Evolutionary conservation across 2,888 invertebrate genomes (phyloP).

Genomic region (Drosophila tripunctata): DNA sequence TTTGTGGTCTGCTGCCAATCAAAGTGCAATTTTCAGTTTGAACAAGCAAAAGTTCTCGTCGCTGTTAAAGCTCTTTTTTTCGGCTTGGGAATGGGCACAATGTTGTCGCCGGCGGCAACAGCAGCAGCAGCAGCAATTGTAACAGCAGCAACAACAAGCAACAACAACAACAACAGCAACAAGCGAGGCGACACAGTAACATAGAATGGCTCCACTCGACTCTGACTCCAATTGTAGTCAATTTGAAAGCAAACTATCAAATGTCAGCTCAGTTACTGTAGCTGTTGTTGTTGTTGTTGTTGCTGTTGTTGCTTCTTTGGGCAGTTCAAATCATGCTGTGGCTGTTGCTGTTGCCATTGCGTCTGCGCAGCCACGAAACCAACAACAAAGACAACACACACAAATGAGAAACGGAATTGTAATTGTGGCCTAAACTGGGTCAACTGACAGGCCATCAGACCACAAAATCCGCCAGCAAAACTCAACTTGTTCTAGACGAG

Average conservation of each 20-base stretch:
- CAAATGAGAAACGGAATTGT: constrained; percentile 64
- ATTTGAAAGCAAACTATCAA: constrained; percentile 80
- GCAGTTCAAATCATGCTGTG: constrained; percentile 57
- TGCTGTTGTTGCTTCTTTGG: constrained; percentile 58
- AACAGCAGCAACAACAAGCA: constrained; percentile 28
- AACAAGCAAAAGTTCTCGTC: constrained; percentile 52
- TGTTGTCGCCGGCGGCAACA: constrained; percentile 52
- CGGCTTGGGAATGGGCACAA: constrained; percentile 72
- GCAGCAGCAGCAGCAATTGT: constrained; percentile 22
- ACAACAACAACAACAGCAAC: constrained; percentile 29
- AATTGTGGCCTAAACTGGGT: constrained; percentile 80
- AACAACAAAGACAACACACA: constrained; percentile 20
- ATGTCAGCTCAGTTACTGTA: constrained; percentile 63
- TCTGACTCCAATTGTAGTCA: constrained; percentile 67
- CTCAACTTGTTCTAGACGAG: constrained; percentile 57
- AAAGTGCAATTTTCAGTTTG: constrained; percentile 64
- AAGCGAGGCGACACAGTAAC: constrained; percentile 64
- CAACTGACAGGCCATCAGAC: constrained; percentile 54
- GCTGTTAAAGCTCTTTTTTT: constrained; percentile 19
- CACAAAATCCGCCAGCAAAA: too few relatives aligned
- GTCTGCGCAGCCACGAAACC: constrained; percentile 62
- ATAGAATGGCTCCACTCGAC: constrained; percentile 55
- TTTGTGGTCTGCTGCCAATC: constrained; percentile 37
- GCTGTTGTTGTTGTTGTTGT: constrained; percentile 31
- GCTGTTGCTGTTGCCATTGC: constrained; percentile 44